A percentile compares a stretch with the other conserved stretches of the same genome.
These are phyloP conservation scores for Hypsibius dujardini DNA, from an alignment of 1,140 invertebrate genomes.

Conservation along the genomic window DNA sequence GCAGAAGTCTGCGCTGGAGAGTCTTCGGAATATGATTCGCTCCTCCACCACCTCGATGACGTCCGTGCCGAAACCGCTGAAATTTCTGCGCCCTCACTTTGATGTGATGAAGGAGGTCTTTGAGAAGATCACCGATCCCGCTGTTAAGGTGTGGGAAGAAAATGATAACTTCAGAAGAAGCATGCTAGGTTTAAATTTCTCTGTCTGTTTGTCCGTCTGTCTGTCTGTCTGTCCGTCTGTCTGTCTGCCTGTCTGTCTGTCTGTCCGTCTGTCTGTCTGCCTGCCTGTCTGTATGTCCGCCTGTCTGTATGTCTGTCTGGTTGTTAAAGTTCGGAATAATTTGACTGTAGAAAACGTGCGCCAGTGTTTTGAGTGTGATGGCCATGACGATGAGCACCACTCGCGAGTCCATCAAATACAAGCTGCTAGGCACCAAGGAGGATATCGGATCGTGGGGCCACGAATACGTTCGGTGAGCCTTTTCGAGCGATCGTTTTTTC, in stretches of 20 bases:
- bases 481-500: too few species aligned
- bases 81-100: slow-evolving; percentile 88
- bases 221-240: slow-evolving; percentile 9
- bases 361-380: slow-evolving; percentile 76
- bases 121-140: slow-evolving; percentile 47
- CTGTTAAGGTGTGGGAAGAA: slow-evolving; percentile 20
- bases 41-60: slow-evolving; percentile 99
- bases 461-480: slow-evolving; percentile 73
- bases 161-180: too few species aligned
- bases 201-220: too few species aligned
- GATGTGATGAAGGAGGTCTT: slow-evolving; percentile 71
- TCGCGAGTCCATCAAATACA: slow-evolving; percentile 77
- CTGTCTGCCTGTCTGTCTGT: too few species aligned
- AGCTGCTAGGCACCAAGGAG: slow-evolving; percentile 53
- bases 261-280: too few species aligned
- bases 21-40: slow-evolving; percentile 64
- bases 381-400: slow-evolving; percentile 88
- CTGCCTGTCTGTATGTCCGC: too few species aligned
- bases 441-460: slow-evolving; percentile 96
- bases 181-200: slow-evolving; percentile 21
- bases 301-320: too few species aligned
- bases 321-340: slow-evolving; percentile 19
- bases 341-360: slow-evolving; percentile 48
- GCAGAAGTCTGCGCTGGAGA: slow-evolving; percentile 70
- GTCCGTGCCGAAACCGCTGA: slow-evolving; percentile 93